Percentiles rank a stretch among this genome's conserved stretches.
phyloP scores from a whole-genome alignment of 2,888 invertebrate genomes.

The Cheilosia variabilis region DNA sequence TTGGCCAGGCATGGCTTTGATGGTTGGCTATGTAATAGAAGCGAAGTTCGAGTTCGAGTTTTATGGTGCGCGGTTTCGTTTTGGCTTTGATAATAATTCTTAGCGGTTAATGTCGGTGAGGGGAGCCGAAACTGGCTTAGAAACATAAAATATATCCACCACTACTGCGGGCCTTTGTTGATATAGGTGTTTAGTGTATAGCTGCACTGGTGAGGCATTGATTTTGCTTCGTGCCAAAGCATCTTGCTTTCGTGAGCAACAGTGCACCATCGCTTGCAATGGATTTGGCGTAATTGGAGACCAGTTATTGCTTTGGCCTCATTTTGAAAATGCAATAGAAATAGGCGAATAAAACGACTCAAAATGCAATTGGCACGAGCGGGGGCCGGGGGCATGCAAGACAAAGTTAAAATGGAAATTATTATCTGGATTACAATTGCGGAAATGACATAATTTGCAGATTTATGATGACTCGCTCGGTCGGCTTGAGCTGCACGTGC shows the following conservation, averaged over 20 bases:
- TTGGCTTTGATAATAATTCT: slow-evolving; percentile 51
- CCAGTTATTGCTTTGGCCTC: slow-evolving; percentile 65
- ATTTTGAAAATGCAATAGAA: slow-evolving; percentile 36
- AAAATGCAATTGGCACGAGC: neutral
- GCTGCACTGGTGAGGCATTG: slow-evolving; percentile 34
- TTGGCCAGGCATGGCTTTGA: slow-evolving; percentile 54
- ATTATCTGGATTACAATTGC: slow-evolving; percentile 37
- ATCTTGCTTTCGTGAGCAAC: slow-evolving; percentile 25
- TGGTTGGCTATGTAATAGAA: slow-evolving; percentile 63
- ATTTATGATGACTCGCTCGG: slow-evolving; percentile 12
- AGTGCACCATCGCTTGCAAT: slow-evolving; percentile 6
- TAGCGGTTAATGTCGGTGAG: slow-evolving; percentile 47
- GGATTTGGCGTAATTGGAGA: slow-evolving; percentile 43
- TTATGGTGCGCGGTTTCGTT: slow-evolving; percentile 58
- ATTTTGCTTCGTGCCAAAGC: slow-evolving; percentile 30
- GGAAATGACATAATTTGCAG: slow-evolving; percentile 53
- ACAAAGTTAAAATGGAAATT: slow-evolving; percentile 23
- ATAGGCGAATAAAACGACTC: neutral
- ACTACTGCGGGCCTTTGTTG: neutral
- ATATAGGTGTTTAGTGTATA: neutral
- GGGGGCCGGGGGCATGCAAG: neutral
- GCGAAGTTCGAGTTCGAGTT: slow-evolving; percentile 73
- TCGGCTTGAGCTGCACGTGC: neutral
- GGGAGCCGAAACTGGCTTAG: slow-evolving; percentile 15
- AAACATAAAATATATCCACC: neutral